phyloP scores from a whole-genome alignment of 2,888 invertebrate genomes.

The Mellilla xanthometata region DNA sequence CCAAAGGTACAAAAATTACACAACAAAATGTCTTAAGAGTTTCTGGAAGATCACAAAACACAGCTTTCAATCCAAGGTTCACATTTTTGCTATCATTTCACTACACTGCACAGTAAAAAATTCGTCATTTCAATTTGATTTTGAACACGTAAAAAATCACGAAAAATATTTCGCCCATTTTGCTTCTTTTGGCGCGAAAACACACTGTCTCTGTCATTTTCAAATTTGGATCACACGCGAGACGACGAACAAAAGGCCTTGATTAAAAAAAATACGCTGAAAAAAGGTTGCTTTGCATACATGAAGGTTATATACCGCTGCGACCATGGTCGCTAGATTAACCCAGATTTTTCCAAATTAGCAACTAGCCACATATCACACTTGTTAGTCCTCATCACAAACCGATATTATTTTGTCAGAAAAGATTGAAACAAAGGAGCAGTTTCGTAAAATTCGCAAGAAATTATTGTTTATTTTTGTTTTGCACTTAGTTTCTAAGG shows the following conservation, averaged over 20 bases:
- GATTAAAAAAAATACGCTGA: conserved; percentile 3
- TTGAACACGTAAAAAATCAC: conserved; percentile 71
- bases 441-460: conserved; percentile 21
- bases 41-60: conserved; percentile 33
- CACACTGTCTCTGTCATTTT: conserved; percentile 62
- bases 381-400: neutral
- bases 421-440: neutral
- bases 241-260: conserved; percentile 1
- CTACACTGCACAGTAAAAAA: conserved; percentile 34
- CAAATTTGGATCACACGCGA: conserved; percentile 9
- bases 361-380: neutral
- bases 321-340: conserved; percentile 50
- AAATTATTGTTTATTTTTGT: conserved; percentile 73
- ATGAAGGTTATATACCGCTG: conserved; percentile 53
- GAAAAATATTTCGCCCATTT: conserved; percentile 57
- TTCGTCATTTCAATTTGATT: conserved; percentile 79
- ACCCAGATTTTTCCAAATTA: conserved; percentile 22
- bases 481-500: conserved; percentile 76
- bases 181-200: conserved; percentile 75
- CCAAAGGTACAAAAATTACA: conserved; percentile 31
- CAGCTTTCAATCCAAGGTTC: conserved; percentile 27
- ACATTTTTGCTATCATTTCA: conserved; percentile 39
- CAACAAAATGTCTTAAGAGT: conserved; percentile 23
- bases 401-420: neutral
- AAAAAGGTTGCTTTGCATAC: conserved; percentile 40